Conservation (phyloP, 1,140 invertebrate species). For the Drosophila serrata region DNA sequence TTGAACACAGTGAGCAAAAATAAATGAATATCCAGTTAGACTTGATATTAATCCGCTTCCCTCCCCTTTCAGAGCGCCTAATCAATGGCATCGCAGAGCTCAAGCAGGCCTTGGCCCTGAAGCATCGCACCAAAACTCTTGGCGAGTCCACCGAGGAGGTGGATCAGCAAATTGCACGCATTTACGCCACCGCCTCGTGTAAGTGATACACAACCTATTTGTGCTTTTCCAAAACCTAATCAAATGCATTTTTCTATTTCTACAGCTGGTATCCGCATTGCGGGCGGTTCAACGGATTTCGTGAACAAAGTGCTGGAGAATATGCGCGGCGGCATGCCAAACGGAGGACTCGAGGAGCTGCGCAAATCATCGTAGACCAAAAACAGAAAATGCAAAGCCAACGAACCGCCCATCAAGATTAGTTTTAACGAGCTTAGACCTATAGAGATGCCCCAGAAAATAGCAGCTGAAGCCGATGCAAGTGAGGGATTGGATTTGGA, state of each 20-base stretch:
- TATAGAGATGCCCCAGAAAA: constrained; percentile 10
- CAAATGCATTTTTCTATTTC: neutral
- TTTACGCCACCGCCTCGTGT: constrained; percentile 89
- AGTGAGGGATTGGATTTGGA: constrained; percentile 19
- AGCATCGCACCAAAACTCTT: constrained; percentile 87
- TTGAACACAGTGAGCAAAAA: constrained; percentile 95
- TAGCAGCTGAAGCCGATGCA: constrained; percentile 13
- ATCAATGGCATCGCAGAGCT: constrained; percentile 89
- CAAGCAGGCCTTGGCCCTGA: constrained; percentile 87
- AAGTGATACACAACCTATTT: constrained; percentile 73
- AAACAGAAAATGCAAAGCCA: constrained; percentile 35
- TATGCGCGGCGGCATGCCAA: constrained; percentile 88
- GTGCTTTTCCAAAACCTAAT: neutral
- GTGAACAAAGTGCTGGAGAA: constrained; percentile 94
- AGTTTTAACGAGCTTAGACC: constrained; percentile 49
- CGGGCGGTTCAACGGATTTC: constrained; percentile 93
- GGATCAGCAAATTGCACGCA: constrained; percentile 89
- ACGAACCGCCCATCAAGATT: constrained; percentile 72
- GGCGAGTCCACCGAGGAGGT: constrained; percentile 88
- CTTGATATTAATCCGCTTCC: constrained; percentile 13
- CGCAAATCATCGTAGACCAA: constrained; percentile 74
- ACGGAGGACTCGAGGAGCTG: constrained; percentile 89
- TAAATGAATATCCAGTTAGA: neutral
- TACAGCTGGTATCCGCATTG: constrained; percentile 90
- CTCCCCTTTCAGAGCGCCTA: constrained; percentile 87